Percentiles rank a stretch among this genome's conserved stretches.
Evolutionary conservation across 2,888 invertebrate genomes (phyloP).

Genomic region (Caenorhabditis zanzibari): DNA sequence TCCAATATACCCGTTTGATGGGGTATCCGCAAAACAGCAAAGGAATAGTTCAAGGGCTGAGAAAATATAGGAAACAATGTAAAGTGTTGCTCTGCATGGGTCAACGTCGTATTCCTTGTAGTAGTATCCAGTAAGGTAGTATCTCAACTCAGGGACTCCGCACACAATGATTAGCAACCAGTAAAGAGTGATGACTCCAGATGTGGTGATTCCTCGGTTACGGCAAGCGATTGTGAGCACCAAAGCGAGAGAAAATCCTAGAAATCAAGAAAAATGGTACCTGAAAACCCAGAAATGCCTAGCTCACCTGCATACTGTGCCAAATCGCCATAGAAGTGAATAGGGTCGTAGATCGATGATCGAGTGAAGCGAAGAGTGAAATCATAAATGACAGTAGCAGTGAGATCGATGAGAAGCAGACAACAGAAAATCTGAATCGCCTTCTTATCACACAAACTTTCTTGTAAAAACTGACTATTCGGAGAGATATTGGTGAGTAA

Average conservation of each 20-base stretch:
- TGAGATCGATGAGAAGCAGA: conserved; percentile 72
- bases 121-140: conserved; percentile 15
- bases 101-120: conserved; percentile 55
- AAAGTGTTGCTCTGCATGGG: conserved; percentile 58
- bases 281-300: too few relatives aligned
- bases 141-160: conserved; percentile 57
- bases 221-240: conserved; percentile 77
- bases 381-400: conserved; percentile 68
- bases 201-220: conserved; percentile 81
- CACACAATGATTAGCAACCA: conserved; percentile 76
- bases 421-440: conserved; percentile 65
- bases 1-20: conserved; percentile 68
- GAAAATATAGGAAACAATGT: conserved; percentile 69
- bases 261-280: background rate
- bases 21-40: conserved; percentile 80
- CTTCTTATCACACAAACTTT: too few relatives aligned
- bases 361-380: conserved; percentile 49
- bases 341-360: conserved; percentile 7
- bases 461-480: conserved; percentile 73
- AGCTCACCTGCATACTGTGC: conserved; percentile 70
- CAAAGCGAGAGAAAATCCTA: conserved; percentile 75
- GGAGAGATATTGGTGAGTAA: conserved; percentile 76
- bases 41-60: conserved; percentile 74
- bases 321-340: conserved; percentile 66
- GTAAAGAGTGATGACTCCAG: conserved; percentile 81